Evolutionary conservation across 1,140 invertebrate species (phyloP).

Genomic region (Rhynchophorus ferrugineus): DNA sequence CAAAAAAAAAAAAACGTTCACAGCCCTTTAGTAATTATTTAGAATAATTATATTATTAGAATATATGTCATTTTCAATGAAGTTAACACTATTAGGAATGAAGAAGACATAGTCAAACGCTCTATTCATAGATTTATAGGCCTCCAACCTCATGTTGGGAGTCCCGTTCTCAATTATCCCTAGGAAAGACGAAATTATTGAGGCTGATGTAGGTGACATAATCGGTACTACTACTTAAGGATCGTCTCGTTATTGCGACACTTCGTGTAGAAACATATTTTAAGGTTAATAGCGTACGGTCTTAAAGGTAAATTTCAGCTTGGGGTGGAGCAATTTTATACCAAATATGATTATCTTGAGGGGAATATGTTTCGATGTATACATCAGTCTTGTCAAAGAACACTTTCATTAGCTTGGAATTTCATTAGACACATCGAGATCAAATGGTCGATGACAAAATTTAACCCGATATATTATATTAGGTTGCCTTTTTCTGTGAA

Average conservation of each 20-base stretch:
- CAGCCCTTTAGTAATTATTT: no score
- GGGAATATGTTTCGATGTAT: constrained; percentile 2
- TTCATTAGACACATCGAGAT: constrained; percentile 3
- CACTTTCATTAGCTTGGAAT: constrained; percentile 4
- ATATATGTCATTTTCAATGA: no score
- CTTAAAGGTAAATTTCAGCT: constrained; percentile 9
- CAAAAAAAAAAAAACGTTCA: no score
- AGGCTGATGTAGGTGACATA: constrained; percentile 16
- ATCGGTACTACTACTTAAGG: constrained; percentile 19
- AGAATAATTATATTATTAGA: no score
- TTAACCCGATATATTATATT: no score
- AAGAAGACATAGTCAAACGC: no score
- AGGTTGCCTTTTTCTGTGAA: no score
- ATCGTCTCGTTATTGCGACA: constrained; percentile 10
- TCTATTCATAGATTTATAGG: constrained; percentile 12
- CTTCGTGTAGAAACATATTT: constrained; percentile 15
- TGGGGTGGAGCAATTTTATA: constrained; percentile 5
- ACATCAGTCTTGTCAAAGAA: constrained; percentile 1
- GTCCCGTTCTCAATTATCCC: constrained; percentile 14
- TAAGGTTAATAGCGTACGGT: constrained; percentile 15
- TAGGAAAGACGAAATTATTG: constrained; percentile 16
- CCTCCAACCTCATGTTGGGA: constrained; percentile 7
- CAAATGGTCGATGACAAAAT: no score
- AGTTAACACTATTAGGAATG: no score
- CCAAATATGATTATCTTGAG: constrained; percentile 13